A percentile compares a stretch with the other conserved stretches of the same genome.
Evolutionary conservation across 1,140 invertebrate species (phyloP).

Genomic region (Camponotus floridanus): DNA sequence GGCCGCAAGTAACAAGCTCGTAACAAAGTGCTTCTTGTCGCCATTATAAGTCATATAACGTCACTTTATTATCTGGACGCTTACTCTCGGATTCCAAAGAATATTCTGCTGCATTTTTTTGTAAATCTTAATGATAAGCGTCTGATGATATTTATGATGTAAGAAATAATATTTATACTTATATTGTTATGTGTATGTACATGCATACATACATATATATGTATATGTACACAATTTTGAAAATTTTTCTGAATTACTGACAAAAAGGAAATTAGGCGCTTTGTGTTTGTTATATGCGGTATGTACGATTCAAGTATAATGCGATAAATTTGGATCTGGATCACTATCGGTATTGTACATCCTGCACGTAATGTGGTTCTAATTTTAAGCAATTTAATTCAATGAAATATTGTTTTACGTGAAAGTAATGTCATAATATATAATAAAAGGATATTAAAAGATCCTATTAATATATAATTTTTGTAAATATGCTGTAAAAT

Average conservation of each 20-base stretch:
- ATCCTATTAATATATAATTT: not conserved
- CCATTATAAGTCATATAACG: not conserved
- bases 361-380: conserved; percentile 24
- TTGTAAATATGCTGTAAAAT: conserved; percentile 24
- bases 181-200: not conserved
- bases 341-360: not conserved
- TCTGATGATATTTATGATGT: conserved; percentile 26
- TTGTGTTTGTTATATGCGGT: conserved; percentile 12
- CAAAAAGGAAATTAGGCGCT: not conserved
- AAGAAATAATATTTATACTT: not conserved
- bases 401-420: conserved; percentile 15
- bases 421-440: conserved; percentile 12
- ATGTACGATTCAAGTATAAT: conserved; percentile 17
- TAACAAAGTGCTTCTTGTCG: conserved; percentile 35
- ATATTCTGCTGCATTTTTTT: conserved; percentile 55
- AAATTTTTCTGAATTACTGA: conserved; percentile 18
- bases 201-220: not conserved
- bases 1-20: conserved; percentile 4
- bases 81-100: conserved; percentile 57
- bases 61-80: conserved; percentile 1
- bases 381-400: conserved; percentile 25
- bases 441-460: not conserved
- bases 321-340: conserved; percentile 5
- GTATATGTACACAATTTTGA: conserved; percentile 36
- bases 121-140: conserved; percentile 27